Base-by-base conservation (phyloP, 2,113 vertebrate species). In the Poeciliopsis retropinna region DNA sequence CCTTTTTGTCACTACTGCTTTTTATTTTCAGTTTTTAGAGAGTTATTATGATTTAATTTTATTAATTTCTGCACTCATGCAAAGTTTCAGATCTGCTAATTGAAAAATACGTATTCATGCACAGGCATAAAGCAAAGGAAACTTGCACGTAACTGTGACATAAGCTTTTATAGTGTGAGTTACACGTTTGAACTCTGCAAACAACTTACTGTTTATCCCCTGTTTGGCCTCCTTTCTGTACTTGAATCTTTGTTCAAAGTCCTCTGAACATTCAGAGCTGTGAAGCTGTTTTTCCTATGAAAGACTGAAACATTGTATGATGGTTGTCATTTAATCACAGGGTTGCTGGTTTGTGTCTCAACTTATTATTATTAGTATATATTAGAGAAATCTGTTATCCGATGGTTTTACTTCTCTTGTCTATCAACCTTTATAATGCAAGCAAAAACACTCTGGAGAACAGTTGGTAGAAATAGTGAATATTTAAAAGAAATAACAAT, bases 131-230 rank as follows among this genome's bases (percentile, higher is more conserved):
- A 28, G 7, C 2, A 12, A n/a, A n/a, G 25, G 12, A n/a, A 54
- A 29, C 44, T 19, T 54, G 17, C 44, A 31, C 5, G 6, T 25
- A 34, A 27, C 31, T 60, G 30, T 31, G 29, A 62, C 12, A 25
- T 51, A 57, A 15, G 7, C 5, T 60, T 54, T 70, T 25, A 60
- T 30, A 9, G n/a, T n/a, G 25, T 28, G 34, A 27, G 12, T 12
- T 28, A 2, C 25, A 28, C 19, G 9, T 63, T 47, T 71, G 25
- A 72, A 75, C 51, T 64, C 61, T 11, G 68, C 79, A 57, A 78
- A 78, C 54, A 76, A 61, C 73, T 71, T 80, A 63, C 76, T 61
- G n/a, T 76, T 83, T 77, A 22, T n/a, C 5, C n/a, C 7, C 62
- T 60, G 39, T 65, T 77, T 72, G 31, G 27, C 17, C 34, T 70